phyloP scores from a whole-genome alignment of 2,113 vertebrate genomes.

The Cheirogaleus medius region DNA sequence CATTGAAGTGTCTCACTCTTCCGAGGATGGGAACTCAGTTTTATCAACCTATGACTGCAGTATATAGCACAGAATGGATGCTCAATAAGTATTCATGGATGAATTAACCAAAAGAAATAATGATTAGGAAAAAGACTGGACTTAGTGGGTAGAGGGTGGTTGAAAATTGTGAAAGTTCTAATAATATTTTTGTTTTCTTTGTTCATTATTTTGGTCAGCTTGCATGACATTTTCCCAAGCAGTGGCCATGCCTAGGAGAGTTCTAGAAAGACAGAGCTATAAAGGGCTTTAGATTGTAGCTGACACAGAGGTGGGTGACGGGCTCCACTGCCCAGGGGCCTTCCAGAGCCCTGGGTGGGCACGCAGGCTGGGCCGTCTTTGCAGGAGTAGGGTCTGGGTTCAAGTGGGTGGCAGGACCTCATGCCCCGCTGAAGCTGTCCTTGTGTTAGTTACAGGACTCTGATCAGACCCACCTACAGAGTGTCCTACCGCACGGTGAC shows the following conservation, averaged over 20 bases:
- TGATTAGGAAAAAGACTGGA: neutral
- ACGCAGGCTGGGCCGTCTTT: neutral
- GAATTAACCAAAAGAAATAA: neutral
- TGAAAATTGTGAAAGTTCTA: neutral
- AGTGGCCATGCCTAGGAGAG: neutral
- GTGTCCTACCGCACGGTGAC: constrained; percentile 93
- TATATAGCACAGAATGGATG: neutral
- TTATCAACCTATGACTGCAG: neutral
- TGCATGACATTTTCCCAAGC: neutral
- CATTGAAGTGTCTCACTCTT: neutral
- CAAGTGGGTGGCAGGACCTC: accelerated
- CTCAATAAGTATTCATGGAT: neutral
- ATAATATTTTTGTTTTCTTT: neutral
- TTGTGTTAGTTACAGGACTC: constrained; percentile 95
- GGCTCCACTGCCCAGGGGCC: neutral
- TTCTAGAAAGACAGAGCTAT: neutral
- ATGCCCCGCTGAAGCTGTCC: constrained; percentile 67
- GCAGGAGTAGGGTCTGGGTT: neutral
- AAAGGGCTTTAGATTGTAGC: neutral
- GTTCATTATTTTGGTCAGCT: neutral
- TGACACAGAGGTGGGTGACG: neutral
- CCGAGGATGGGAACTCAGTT: neutral
- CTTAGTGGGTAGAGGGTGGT: neutral
- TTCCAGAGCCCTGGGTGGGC: neutral
- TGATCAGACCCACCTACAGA: constrained; percentile 93